These are phyloP conservation scores for Tragulus kanchil DNA, from an alignment of 2,113 vertebrate species.

Conservation along the genomic window DNA sequence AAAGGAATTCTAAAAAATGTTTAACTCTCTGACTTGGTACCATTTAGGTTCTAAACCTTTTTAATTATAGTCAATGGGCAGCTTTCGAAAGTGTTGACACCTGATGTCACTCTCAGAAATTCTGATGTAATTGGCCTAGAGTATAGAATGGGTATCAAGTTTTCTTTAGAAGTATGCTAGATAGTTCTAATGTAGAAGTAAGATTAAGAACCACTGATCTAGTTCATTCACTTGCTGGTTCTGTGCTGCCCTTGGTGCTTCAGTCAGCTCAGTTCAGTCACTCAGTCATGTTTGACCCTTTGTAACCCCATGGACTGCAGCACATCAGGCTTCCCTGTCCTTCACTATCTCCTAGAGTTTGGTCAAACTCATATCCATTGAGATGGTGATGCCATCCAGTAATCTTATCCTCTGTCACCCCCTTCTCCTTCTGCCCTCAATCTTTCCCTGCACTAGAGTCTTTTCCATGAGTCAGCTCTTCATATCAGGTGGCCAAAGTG, in stretches of 20 bases:
- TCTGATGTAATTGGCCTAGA: not conserved
- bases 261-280: not conserved
- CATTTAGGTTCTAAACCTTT: conserved; percentile 24
- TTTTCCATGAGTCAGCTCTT: not conserved
- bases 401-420: not conserved
- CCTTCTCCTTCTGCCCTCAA: not conserved
- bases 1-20: no score
- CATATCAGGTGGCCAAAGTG: not conserved
- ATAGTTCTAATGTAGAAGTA: not conserved
- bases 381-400: not conserved
- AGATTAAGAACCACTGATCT: not conserved
- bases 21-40: not conserved
- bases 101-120: not conserved
- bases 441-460: not conserved
- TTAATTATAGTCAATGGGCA: not conserved
- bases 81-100: no score
- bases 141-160: not conserved
- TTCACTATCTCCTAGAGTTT: not conserved
- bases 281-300: not conserved
- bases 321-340: not conserved
- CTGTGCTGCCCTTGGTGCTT: not conserved
- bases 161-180: not conserved
- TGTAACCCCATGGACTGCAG: not conserved
- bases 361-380: not conserved
- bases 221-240: not conserved